phyloP scores from a whole-genome alignment of 1,140 invertebrate species.

The Drosophila funebris region DNA sequence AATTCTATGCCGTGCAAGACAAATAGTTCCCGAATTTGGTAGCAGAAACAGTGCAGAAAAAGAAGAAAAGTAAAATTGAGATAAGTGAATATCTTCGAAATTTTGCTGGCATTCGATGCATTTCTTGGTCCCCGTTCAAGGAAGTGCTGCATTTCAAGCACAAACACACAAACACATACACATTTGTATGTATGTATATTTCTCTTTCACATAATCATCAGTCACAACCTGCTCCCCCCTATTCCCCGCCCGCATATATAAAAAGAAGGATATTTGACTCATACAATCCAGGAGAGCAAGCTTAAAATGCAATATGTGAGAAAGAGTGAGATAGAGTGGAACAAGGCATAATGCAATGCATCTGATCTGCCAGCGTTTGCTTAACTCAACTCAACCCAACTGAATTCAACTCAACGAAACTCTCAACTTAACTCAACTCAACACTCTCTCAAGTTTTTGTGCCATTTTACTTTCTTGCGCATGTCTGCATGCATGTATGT shows the following conservation, averaged over 20 bases:
- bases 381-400: conserved; percentile 1
- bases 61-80: no score
- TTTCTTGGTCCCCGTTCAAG: conserved; percentile 9
- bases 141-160: conserved; percentile 26
- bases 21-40: background rate
- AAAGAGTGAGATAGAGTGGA: background rate
- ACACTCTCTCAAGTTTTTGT: conserved; percentile 14
- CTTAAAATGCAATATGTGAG: background rate
- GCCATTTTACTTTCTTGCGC: no score
- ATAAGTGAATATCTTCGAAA: no score
- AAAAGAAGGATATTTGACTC: conserved; percentile 67
- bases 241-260: background rate
- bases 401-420: background rate
- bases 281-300: conserved; percentile 28
- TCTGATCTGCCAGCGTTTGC: background rate
- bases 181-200: background rate
- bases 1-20: conserved; percentile 4
- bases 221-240: background rate
- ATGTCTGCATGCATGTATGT: conserved; percentile 15
- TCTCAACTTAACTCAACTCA: background rate
- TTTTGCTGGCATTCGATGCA: no score
- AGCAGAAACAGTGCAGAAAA: background rate
- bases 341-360: conserved; percentile 1
- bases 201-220: conserved; percentile 1
- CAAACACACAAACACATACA: background rate